phyloP scores from a whole-genome alignment of 2,888 invertebrate genomes.

The Villa cingulata region DNA sequence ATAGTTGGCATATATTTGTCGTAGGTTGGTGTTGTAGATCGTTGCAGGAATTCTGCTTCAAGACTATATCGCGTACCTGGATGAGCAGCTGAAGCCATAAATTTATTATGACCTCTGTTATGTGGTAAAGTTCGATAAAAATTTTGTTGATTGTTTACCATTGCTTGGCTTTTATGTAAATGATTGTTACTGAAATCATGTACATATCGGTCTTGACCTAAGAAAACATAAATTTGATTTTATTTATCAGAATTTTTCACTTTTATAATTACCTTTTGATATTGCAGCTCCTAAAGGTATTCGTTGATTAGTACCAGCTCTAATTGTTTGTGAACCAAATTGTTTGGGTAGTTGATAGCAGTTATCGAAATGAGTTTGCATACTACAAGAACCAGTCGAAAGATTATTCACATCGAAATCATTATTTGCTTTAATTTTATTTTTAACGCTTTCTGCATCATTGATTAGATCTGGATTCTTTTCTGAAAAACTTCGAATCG shows the following conservation, averaged over 20 bases:
- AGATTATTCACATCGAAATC: slow-evolving; percentile 34
- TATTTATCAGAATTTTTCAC: slow-evolving; percentile 32
- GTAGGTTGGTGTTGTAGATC: slow-evolving; percentile 38
- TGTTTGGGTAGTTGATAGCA: slow-evolving; percentile 37
- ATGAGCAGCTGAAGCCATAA: slow-evolving; percentile 37
- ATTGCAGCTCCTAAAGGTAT: slow-evolving; percentile 39
- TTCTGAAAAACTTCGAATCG: slow-evolving; percentile 43
- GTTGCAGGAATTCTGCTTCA: slow-evolving; percentile 50
- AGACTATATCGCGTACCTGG: slow-evolving; percentile 45
- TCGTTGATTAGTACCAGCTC: slow-evolving; percentile 34
- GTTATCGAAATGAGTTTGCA: slow-evolving; percentile 25
- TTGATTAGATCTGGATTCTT: slow-evolving; percentile 70
- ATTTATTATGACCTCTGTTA: slow-evolving; percentile 43
- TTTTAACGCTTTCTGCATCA: slow-evolving; percentile 52
- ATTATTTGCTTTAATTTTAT: slow-evolving; percentile 33
- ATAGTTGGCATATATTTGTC: slow-evolving; percentile 44
- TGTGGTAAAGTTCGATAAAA: slow-evolving; percentile 69
- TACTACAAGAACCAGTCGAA: slow-evolving; percentile 21
- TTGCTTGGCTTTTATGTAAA: slow-evolving; percentile 22
- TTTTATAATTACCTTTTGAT: slow-evolving; percentile 35
- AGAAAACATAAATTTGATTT: not conserved
- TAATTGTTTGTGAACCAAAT: slow-evolving; percentile 40
- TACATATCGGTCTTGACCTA: slow-evolving; percentile 61
- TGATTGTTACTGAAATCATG: slow-evolving; percentile 35
- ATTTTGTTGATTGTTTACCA: slow-evolving; percentile 27